Conservation (phyloP, 2,888 invertebrate species). For the Amphipyra tragopoginis region DNA sequence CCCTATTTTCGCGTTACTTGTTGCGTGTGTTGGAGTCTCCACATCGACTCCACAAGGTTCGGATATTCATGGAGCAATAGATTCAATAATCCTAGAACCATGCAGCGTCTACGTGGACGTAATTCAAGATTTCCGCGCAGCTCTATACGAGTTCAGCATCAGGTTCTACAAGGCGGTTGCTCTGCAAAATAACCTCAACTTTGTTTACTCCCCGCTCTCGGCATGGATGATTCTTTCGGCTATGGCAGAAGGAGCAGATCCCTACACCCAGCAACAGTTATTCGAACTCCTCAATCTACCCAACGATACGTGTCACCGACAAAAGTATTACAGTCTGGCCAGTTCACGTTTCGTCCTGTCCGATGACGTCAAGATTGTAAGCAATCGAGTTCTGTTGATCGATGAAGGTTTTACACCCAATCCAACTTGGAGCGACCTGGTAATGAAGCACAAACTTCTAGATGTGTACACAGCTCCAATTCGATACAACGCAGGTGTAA, state of each 20-base stretch:
- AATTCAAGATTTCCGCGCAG: constrained; percentile 14
- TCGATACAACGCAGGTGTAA: constrained; percentile 32
- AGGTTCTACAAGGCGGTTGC: constrained; percentile 27
- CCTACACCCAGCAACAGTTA: constrained; percentile 39
- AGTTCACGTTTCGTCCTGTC: constrained; percentile 31
- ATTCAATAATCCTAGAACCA: constrained; percentile 7
- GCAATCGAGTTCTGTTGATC: constrained; percentile 42
- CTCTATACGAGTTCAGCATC: constrained; percentile 29
- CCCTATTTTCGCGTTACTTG: background rate
- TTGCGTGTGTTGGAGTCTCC: constrained; percentile 7
- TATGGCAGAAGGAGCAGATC: constrained; percentile 55
- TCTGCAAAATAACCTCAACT: constrained; percentile 28
- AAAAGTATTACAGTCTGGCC: constrained; percentile 53
- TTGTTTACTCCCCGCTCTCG: constrained; percentile 51
- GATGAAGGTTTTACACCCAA: constrained; percentile 43
- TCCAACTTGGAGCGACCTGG: constrained; percentile 43
- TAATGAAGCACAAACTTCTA: constrained; percentile 31
- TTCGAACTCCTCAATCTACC: constrained; percentile 49
- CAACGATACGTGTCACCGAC: constrained; percentile 43
- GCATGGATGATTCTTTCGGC: constrained; percentile 55
- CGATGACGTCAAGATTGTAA: constrained; percentile 43
- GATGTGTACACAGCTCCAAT: constrained; percentile 40
- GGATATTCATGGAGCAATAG: background rate
- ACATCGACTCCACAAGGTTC: background rate
- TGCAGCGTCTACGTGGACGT: constrained; percentile 36